Conservation (phyloP, 2,888 invertebrate species). For the Lumbricus terrestris region DNA sequence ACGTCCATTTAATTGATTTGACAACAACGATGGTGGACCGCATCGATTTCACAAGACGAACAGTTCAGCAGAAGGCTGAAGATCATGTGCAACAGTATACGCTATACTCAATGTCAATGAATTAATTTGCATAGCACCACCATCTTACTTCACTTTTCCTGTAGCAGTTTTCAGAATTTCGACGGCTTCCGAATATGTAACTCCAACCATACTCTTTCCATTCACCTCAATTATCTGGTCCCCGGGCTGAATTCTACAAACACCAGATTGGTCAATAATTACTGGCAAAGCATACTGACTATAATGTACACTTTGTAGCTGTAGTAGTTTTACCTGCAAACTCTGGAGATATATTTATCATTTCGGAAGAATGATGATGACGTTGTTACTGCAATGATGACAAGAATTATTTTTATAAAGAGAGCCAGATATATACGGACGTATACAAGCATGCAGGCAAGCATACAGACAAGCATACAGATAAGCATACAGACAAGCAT, state of each 20-base stretch:
- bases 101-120: too few relatives aligned
- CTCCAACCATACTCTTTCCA: neutral
- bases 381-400: neutral
- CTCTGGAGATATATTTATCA: neutral
- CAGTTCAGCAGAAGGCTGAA: too few relatives aligned
- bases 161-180: neutral
- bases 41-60: too few relatives aligned
- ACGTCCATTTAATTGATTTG: too few relatives aligned
- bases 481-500: too few relatives aligned
- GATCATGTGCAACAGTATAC: too few relatives aligned
- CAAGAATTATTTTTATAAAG: neutral
- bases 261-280: neutral
- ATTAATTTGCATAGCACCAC: neutral
- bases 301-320: too few relatives aligned
- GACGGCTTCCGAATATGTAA: neutral
- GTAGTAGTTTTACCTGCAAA: neutral
- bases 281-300: neutral
- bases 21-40: too few relatives aligned
- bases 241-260: neutral
- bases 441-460: neutral
- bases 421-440: neutral
- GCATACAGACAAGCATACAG: too few relatives aligned
- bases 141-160: neutral
- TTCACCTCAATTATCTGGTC: constrained; percentile 5
- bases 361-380: neutral